Base-by-base conservation (phyloP, 2,797 vertebrate genomes). In the Enteromius thamalakanensis region DNA sequence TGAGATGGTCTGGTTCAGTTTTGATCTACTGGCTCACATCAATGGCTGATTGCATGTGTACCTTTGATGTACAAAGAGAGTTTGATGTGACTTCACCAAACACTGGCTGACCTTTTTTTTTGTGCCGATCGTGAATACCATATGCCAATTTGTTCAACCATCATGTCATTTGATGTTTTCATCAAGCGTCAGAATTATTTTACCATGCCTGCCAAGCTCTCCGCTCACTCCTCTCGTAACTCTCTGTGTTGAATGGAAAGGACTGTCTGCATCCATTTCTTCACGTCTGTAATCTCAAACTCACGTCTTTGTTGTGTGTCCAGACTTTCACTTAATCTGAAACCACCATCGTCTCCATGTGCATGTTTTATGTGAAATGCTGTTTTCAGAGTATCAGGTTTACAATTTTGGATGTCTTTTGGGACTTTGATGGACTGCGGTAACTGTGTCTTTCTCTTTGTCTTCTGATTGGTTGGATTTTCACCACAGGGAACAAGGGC, bases 401-500 rank as follows among this genome's bases (percentile, higher is more conserved):
- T 76, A 26, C 62, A 83, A 51, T 76, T 45, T 64, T 71, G 79
- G 64, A 60, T 64, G 32, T 70, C 15, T 76, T 86, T 47, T 70
- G 26, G 64, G 42, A 67, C 58, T 37, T 15, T 79, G 26, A 60
- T 79, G n/a, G 76, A 51, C 49, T 37, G 76, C 80, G 67, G 70
- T 87, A 87, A 87, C 81, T 87, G 71, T 87, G 69, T 87, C 83
- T 85, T 80, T 87, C 78, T 86, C 60, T 83, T 49, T 88, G 81
- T 85, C 76, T 77, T 81, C 79, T 69, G 81, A 85, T 82, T 84
- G 85, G 71, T 89, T 88, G 91, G 91, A 90, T 93, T 85, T 87
- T 85, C 87, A 89, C 88, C 87, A 91, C 91, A 95, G 95, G 93
- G 88, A 90, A 92, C 87, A 92, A 91, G 92, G 94, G 95, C 90